Conservation (phyloP, 2,888 invertebrate species). For the Auanema sp. region DNA sequence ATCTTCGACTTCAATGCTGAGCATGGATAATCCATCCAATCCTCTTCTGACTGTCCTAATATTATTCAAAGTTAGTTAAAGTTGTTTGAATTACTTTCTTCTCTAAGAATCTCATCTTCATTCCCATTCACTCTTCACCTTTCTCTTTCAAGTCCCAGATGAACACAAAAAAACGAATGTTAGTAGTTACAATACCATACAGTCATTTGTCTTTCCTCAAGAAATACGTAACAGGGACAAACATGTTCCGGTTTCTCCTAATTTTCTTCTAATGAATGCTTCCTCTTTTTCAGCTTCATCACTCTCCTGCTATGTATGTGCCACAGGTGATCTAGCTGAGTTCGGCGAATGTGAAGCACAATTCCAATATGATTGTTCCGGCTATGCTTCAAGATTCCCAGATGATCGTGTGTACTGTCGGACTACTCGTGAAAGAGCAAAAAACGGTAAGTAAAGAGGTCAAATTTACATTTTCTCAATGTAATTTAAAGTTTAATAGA, state of each 20-base stretch:
- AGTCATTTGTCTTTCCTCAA: background rate
- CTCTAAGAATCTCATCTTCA: too few relatives aligned
- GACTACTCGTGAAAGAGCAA: slow-evolving; percentile 45
- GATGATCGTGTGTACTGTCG: slow-evolving; percentile 51
- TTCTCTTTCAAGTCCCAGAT: too few relatives aligned
- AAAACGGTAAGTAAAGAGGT: slow-evolving; percentile 34
- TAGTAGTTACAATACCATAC: too few relatives aligned
- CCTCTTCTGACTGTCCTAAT: too few relatives aligned
- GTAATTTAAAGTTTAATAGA: too few relatives aligned
- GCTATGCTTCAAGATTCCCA: slow-evolving; percentile 33
- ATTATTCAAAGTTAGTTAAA: too few relatives aligned
- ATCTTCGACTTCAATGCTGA: too few relatives aligned
- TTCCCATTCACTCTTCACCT: too few relatives aligned
- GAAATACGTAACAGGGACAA: background rate
- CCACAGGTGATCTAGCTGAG: slow-evolving; percentile 45
- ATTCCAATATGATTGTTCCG: slow-evolving; percentile 50
- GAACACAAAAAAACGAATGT: too few relatives aligned
- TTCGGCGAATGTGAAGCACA: slow-evolving; percentile 54
- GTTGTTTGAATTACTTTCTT: too few relatives aligned
- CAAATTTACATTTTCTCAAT: background rate
- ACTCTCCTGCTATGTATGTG: slow-evolving; percentile 53
- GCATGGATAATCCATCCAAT: too few relatives aligned
- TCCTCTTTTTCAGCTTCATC: slow-evolving; percentile 22
- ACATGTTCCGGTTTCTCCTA: background rate
- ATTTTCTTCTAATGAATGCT: background rate